Evolutionary conservation across 2,888 invertebrate species (phyloP).

Genomic region (Lasioglossum marginatum): DNA sequence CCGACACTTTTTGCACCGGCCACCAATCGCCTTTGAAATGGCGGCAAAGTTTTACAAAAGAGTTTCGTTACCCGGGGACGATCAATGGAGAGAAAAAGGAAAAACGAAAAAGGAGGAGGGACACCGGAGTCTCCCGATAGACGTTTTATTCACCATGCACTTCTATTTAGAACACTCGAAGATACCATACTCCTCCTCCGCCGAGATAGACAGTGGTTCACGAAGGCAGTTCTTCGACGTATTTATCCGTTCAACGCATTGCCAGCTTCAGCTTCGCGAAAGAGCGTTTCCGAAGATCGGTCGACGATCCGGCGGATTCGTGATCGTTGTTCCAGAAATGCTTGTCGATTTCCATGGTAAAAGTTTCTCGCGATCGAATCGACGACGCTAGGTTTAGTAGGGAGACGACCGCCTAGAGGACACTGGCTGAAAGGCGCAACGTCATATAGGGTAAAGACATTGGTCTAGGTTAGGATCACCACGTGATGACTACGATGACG

Average conservation of each 20-base stretch:
- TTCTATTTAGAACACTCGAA: conserved; percentile 54
- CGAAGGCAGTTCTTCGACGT: conserved; percentile 31
- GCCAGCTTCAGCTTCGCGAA: conserved; percentile 11
- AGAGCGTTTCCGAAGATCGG: neutral
- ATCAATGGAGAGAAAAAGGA: neutral
- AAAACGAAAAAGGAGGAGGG: too few relatives aligned
- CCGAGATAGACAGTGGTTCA: conserved; percentile 29
- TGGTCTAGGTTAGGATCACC: conserved; percentile 66
- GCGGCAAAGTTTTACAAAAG: conserved; percentile 22
- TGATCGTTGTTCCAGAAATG: neutral
- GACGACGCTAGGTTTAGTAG: conserved; percentile 24
- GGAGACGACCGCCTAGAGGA: conserved; percentile 26
- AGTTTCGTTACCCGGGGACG: neutral
- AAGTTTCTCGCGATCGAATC: neutral
- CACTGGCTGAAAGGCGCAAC: conserved; percentile 41
- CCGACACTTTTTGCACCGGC: conserved; percentile 32
- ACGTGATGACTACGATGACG: conserved; percentile 62
- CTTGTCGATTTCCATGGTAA: conserved; percentile 21
- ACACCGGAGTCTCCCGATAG: neutral
- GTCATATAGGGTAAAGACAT: conserved; percentile 54
- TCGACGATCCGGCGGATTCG: conserved; percentile 12
- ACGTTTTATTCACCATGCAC: conserved; percentile 54
- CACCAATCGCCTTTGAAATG: conserved; percentile 13
- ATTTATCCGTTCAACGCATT: conserved; percentile 18
- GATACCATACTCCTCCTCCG: conserved; percentile 45